Evolutionary conservation across 1,140 invertebrate genomes (phyloP).

Genomic region (Ctenoplectra terminalis): DNA sequence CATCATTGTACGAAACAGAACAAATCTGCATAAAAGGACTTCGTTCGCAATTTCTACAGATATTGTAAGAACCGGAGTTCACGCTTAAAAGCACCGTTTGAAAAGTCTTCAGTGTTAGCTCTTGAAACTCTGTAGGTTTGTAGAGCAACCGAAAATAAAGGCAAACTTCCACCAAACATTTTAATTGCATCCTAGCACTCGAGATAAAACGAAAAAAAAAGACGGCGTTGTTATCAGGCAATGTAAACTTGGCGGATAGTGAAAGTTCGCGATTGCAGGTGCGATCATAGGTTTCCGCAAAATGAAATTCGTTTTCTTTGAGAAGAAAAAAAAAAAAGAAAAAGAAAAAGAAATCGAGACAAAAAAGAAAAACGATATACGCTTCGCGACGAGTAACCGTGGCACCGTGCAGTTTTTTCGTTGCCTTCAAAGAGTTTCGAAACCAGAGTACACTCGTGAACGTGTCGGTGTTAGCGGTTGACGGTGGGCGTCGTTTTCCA

Average conservation of each 20-base stretch:
- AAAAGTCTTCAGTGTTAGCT: not conserved
- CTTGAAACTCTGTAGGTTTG: not conserved
- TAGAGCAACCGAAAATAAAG: not conserved
- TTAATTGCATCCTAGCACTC: slow-evolving; percentile 13
- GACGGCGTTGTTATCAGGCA: not conserved
- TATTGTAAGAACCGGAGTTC: too few relatives aligned
- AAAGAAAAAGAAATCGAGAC: not conserved
- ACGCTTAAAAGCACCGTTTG: not conserved
- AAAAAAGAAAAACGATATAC: not conserved
- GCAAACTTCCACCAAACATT: not conserved
- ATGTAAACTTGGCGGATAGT: slow-evolving; percentile 37
- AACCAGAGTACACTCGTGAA: slow-evolving; percentile 12
- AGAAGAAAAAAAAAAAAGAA: not conserved
- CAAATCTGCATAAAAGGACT: too few relatives aligned
- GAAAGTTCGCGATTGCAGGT: slow-evolving; percentile 33
- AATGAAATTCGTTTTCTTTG: slow-evolving; percentile 46
- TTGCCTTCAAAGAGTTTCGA: slow-evolving; percentile 23
- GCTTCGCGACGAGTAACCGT: slow-evolving; percentile 28
- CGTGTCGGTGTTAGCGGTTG: not conserved
- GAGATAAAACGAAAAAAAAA: slow-evolving; percentile 11
- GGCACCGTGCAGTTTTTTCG: slow-evolving; percentile 33
- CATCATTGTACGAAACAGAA: too few relatives aligned
- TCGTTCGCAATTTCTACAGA: too few relatives aligned
- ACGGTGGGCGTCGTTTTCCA: slow-evolving; percentile 34
- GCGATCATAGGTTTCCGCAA: slow-evolving; percentile 4